Evolutionary conservation across 2,797 vertebrate genomes (phyloP).

Genomic region (Gallinago stenura): DNA sequence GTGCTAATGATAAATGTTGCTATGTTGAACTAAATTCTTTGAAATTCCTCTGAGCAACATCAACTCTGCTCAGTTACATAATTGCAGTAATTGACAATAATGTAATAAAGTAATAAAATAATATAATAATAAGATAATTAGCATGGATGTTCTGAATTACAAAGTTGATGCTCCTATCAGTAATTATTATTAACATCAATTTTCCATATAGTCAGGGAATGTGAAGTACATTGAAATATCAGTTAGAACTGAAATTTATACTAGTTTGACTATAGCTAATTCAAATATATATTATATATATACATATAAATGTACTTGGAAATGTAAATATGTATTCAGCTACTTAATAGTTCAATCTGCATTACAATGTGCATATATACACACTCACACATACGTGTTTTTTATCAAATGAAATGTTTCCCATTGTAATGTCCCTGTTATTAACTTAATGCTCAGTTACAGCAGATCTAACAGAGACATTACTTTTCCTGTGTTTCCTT

Average conservation of each 20-base stretch:
- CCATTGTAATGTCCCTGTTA: not conserved
- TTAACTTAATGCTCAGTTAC: not conserved
- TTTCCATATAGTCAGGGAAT: not conserved
- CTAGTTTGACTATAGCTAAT: not conserved
- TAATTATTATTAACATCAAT: not conserved
- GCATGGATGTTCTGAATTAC: not conserved
- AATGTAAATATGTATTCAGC: not conserved
- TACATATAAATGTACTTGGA: not conserved
- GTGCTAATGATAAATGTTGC: not conserved
- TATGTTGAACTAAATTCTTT: not conserved
- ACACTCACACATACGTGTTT: not conserved
- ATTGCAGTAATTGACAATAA: constrained; percentile 29
- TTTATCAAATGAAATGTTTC: not conserved
- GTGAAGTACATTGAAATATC: not conserved
- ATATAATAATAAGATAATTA: constrained; percentile 13
- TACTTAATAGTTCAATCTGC: not conserved
- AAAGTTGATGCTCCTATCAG: not conserved
- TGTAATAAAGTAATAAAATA: not conserved
- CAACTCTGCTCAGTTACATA: not conserved
- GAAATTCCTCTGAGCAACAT: constrained; percentile 4
- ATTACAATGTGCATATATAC: not conserved
- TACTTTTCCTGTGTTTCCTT: not conserved
- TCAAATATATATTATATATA: not conserved
- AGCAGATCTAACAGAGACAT: not conserved
- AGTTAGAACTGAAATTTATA: not conserved